Evolutionary conservation across 2,888 invertebrate genomes (phyloP), one percentile per base, ranked within the genome.

Genomic region (Neuroscelio doddi): DNA sequence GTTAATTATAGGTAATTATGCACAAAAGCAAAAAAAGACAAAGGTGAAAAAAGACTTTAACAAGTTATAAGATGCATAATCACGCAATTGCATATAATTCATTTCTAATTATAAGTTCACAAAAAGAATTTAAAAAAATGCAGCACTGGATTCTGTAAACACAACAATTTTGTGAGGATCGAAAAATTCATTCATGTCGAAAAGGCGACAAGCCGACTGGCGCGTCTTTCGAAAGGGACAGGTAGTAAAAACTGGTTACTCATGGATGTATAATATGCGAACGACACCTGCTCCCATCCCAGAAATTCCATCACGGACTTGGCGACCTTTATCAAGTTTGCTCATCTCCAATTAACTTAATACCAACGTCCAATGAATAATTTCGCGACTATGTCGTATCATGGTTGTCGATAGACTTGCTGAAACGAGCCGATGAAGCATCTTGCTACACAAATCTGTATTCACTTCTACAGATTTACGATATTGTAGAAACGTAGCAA

Each of bases 281-380:
- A 56, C 52, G 58, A 63, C 77, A 78, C 77, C 77, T 77, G 78
- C 76, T 73, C 67, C 42, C 69, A 61, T 69, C 57, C 66, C 72
- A 73, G 66, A 76, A 76, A 78, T 75, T 78, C 77, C 68, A 71
- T 70, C 69, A 69, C 70, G 64, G 62, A 65, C 66, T 65, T 66
- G 52, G 50, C 70, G 66, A 64, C 52, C 70, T 71, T 78, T 78
- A 78, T 78, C 78, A 68, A 57, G 64, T 69, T 63, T 63, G 70
- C 72, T 74, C 76, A 77, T 76, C 77, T 72, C 72, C 77, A 75
- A 75, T 77, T 76, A 76, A 70, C 71, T 70, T 68, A 59, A 69
- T 64, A 63, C 58, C 67, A 64, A 61, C 70, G 51, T 50, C 68
- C 73, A 64, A 70, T 70, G 74, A 77, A 77, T 77, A 74, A 76